Percentiles rank a stretch among this genome's conserved stretches.
Evolutionary conservation across 2,113 vertebrate genomes (phyloP).

Genomic region (Hoplias malabaricus): DNA sequence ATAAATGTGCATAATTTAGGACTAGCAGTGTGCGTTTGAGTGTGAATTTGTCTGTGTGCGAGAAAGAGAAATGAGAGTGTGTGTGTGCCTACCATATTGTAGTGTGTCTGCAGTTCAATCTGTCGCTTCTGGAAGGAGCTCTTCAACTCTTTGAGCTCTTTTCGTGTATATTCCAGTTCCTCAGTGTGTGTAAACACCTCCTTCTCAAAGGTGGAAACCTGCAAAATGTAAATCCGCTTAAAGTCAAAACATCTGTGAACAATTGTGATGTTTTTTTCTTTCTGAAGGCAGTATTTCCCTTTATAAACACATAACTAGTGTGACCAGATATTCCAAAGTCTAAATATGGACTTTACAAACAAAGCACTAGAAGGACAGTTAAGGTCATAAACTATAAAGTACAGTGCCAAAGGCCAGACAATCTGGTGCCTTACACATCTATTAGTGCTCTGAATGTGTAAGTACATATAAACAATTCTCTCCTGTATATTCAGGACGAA

Average conservation of each 20-base stretch:
- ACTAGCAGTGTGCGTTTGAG: neutral
- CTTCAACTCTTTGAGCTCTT: slow-evolving; percentile 76
- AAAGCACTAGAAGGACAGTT: neutral
- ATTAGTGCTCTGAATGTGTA: too few species aligned
- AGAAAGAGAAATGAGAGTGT: neutral
- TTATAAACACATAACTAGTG: too few species aligned
- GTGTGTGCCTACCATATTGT: slow-evolving; percentile 73
- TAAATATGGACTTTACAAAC: neutral
- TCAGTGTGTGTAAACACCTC: slow-evolving; percentile 72
- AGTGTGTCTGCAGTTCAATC: slow-evolving; percentile 81
- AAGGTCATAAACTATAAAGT: too few species aligned
- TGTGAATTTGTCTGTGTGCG: neutral
- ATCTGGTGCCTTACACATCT: too few species aligned
- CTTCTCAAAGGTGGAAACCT: slow-evolving; percentile 77
- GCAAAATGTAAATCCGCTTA: neutral
- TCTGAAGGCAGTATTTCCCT: neutral
- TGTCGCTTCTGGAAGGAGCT: slow-evolving; percentile 76
- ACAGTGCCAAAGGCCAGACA: too few species aligned
- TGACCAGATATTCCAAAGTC: neutral
- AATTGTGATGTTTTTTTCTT: neutral
- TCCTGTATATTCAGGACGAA: too few species aligned
- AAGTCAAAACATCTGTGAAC: neutral
- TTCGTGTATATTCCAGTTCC: slow-evolving; percentile 66
- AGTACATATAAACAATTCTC: neutral
- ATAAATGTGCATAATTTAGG: neutral